These are phyloP conservation scores for Jaculus jaculus DNA, from an alignment of 2,113 vertebrate species.

Conservation along the genomic window DNA sequence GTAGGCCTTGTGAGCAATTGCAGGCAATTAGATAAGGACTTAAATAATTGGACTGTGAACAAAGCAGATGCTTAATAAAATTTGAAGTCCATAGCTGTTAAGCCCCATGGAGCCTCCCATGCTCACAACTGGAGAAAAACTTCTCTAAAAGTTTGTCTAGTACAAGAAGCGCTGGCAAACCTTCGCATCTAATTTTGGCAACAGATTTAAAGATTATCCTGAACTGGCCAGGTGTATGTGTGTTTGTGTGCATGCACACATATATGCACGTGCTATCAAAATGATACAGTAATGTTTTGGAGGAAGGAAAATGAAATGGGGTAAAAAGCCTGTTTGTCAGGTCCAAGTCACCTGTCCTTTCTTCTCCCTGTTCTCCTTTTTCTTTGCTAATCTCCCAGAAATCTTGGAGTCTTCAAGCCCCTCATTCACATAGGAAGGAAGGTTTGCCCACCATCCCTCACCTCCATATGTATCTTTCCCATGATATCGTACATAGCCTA, in stretches of 20 bases:
- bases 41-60: conserved; percentile 51
- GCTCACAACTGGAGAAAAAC: not conserved
- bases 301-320: not conserved
- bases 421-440: not conserved
- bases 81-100: conserved; percentile 42
- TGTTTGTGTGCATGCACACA: no score
- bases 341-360: not conserved
- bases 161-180: not conserved
- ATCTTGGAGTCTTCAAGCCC: no score
- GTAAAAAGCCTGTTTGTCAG: not conserved
- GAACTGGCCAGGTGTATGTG: not conserved
- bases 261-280: not conserved
- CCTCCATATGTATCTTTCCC: not conserved
- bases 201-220: not conserved
- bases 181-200: not conserved
- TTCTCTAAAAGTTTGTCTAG: not conserved
- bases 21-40: conserved; percentile 59
- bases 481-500: not conserved
- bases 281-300: not conserved
- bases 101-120: not conserved
- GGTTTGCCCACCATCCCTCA: not conserved
- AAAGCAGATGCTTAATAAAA: conserved; percentile 69
- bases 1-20: not conserved
- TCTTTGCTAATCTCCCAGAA: not conserved
- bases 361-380: not conserved